Evolutionary conservation across 2,113 vertebrate genomes (phyloP), one percentile per base, ranked within the genome.

Genomic region (Oryzias celebensis): DNA sequence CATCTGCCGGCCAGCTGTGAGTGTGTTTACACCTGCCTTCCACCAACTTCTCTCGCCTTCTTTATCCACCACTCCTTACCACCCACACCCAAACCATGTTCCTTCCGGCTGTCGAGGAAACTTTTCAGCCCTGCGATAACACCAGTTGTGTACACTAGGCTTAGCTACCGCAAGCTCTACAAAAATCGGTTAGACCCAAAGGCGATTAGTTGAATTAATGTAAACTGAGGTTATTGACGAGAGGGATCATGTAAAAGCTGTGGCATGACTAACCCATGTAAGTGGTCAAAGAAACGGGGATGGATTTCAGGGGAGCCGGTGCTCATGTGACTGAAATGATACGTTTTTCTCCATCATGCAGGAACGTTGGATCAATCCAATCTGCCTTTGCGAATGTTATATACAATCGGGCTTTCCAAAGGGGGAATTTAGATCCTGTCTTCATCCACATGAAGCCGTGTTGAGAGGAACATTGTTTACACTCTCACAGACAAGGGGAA

Each of bases 1-100:
- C 90, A 91, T 91, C 84, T 91, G 91, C 77, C 71, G 24, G 54
- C 88, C 91, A 91, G 89, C 88, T 91, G 90, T 88, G 86, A 92
- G 82, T 86, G 94, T 98, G 90, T 96, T 96, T 76, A 89, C 81
- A 87, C 90, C 90, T 90, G 90, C 88, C 87, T 81, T 82, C 85
- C 74, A 80, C 77, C 85, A 74, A 84, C 73, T 80, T 62, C 75
- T 18, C 71, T 17, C 68, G 58, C 77, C 45, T 66, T 73, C 66
- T 68, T 58, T 23, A 65, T 6, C 69, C 65, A 52, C 62, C 58
- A 22, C 73, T 58, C 17, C 23, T 57, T 14, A 20, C 28, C 53
- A 15, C 65, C 22, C 36, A 45, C 24, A 3, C 4, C 24, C 0
- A 44, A 26, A 26, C 58, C n/a, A 0, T 28, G 8, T 46, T 62